Percentiles rank a stretch among this genome's conserved stretches.
Conservation (phyloP, 92 coral and sea anemone species). For the Paramuricea clavata region DNA sequence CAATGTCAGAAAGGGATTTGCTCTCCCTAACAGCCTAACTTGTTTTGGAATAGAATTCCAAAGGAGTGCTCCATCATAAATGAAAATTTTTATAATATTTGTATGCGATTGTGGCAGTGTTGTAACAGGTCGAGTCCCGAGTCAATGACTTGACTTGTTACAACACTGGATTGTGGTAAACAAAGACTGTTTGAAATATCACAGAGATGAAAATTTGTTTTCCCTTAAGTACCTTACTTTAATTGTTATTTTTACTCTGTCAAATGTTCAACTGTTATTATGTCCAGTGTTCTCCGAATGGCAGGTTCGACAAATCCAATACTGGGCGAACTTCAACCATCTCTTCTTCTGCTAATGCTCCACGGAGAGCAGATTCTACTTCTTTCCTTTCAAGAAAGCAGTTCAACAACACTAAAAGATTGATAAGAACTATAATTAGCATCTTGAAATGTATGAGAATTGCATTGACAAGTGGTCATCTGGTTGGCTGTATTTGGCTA, state of each 20-base stretch:
- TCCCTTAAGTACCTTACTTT: no score
- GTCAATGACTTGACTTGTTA: no score
- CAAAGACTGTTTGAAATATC: no score
- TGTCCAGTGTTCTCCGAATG: constrained; percentile 13
- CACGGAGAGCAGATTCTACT: constrained; percentile 2
- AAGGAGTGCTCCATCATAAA: constrained; percentile 72
- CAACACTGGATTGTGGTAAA: no score
- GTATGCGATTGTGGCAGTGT: no score
- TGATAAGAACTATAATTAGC: neutral
- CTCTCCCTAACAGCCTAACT: no score
- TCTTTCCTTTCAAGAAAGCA: constrained; percentile 17
- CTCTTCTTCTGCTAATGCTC: constrained; percentile 1
- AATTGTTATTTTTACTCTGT: no score
- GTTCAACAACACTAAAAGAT: constrained; percentile 6
- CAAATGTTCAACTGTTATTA: neutral
- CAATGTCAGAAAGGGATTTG: no score
- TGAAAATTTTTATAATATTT: constrained; percentile 37
- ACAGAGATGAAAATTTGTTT: no score
- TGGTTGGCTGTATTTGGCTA: no score
- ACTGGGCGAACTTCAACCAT: constrained; percentile 39
- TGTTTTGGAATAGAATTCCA: constrained; percentile 60
- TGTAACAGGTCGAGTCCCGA: no score
- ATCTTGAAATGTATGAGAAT: neutral
- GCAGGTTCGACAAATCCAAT: constrained; percentile 45
- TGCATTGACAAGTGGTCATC: neutral